phyloP scores from a whole-genome alignment of 1,140 invertebrate genomes.

The Lucilia sericata region DNA sequence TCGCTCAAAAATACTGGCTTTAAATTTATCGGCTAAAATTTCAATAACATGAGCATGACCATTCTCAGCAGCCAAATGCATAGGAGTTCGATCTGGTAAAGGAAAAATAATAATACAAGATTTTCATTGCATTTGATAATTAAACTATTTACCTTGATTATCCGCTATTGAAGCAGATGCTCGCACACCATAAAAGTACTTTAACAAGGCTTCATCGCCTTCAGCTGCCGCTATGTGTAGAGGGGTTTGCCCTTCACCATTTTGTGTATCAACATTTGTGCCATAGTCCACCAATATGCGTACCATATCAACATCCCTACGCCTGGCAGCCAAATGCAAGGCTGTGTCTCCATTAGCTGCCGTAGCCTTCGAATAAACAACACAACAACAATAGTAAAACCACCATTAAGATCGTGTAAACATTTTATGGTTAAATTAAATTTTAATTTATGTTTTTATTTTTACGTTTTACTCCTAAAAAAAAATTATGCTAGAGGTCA shows the following conservation, averaged over 20 bases:
- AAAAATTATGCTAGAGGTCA: conserved; percentile 36
- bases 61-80: conserved; percentile 97
- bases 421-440: conserved; percentile 45
- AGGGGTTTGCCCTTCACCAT: conserved; percentile 92
- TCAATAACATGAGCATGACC: conserved; percentile 97
- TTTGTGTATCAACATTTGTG: conserved; percentile 89
- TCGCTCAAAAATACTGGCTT: conserved; percentile 92
- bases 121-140: not conserved
- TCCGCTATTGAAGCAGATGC: conserved; percentile 94
- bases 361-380: conserved; percentile 69
- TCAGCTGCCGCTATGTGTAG: conserved; percentile 95
- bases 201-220: conserved; percentile 93
- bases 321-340: conserved; percentile 89
- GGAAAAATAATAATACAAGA: conserved; percentile 6
- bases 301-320: conserved; percentile 91
- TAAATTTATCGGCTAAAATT: conserved; percentile 96
- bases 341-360: conserved; percentile 87
- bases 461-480: not conserved
- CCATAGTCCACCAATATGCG: conserved; percentile 92
- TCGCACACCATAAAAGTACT: conserved; percentile 93
- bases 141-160: conserved; percentile 77
- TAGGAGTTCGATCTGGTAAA: conserved; percentile 87
- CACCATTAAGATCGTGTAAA: not conserved
- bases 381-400: not conserved
- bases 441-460: conserved; percentile 46